phyloP scores from a whole-genome alignment of 2,888 invertebrate genomes.

The Odontomyia ornata region DNA sequence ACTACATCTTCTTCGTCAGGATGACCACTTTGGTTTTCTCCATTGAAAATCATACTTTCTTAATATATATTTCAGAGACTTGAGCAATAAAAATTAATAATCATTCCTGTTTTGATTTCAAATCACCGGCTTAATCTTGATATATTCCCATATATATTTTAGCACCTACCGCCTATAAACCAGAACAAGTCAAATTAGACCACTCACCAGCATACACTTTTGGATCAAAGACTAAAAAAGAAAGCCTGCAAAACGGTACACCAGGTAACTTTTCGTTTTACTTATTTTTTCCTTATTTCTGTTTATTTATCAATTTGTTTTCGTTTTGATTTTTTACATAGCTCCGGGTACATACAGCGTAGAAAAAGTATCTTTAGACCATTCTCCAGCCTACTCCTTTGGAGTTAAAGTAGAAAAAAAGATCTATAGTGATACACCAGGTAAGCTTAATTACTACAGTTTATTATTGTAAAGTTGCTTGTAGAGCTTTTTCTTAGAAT shows the following conservation, averaged over 20 bases:
- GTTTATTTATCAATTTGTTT: slow-evolving; percentile 19
- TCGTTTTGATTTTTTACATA: slow-evolving; percentile 58
- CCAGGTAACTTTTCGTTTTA: slow-evolving; percentile 24
- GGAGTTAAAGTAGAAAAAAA: slow-evolving; percentile 64
- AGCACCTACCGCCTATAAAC: slow-evolving; percentile 63
- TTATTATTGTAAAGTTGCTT: slow-evolving; percentile 67
- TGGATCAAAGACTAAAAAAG: slow-evolving; percentile 67
- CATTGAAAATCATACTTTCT: too few species aligned
- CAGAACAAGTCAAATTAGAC: slow-evolving; percentile 66
- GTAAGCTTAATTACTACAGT: slow-evolving; percentile 65
- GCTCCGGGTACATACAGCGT: slow-evolving; percentile 66
- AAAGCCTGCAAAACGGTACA: slow-evolving; percentile 33
- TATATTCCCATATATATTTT: neutral
- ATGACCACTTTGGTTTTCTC: too few species aligned
- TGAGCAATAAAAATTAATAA: too few species aligned
- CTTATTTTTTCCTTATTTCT: neutral
- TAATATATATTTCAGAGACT: too few species aligned
- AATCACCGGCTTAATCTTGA: too few species aligned
- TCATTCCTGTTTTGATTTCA: too few species aligned
- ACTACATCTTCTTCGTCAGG: too few species aligned
- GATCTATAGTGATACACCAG: slow-evolving; percentile 64
- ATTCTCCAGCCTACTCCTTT: slow-evolving; percentile 66
- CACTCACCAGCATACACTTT: slow-evolving; percentile 68
- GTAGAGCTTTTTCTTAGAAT: slow-evolving; percentile 60
- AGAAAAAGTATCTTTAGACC: slow-evolving; percentile 59